These are phyloP conservation scores for Cryptocephalus primarius DNA, from an alignment of 2,888 invertebrate genomes.

Conservation along the genomic window DNA sequence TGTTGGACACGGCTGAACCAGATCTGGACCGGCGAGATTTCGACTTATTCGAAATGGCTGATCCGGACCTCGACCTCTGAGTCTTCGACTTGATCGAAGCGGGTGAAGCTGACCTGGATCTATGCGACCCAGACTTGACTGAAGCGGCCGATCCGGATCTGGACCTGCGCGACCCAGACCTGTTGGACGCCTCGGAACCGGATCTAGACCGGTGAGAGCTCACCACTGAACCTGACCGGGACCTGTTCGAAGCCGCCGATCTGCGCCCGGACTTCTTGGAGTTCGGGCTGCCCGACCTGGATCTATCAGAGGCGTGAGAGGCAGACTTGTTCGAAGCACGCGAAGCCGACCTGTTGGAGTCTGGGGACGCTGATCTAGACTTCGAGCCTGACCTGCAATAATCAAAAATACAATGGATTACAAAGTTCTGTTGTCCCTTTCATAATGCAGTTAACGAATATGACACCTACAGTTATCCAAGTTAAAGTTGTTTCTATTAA, in stretches of 20 bases:
- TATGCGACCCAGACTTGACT: conserved; percentile 13
- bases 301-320: conserved; percentile 8
- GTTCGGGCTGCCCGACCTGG: conserved; percentile 18
- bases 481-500: too few species aligned
- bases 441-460: too few species aligned
- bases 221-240: conserved; percentile 10
- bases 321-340: conserved; percentile 12
- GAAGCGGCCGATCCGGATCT: conserved; percentile 12
- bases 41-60: conserved; percentile 14
- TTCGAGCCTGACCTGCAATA: conserved; percentile 14
- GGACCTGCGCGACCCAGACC: conserved; percentile 18
- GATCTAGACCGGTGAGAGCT: conserved; percentile 8
- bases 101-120: conserved; percentile 11
- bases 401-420: too few species aligned
- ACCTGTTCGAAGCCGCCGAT: conserved; percentile 15
- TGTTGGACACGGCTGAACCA: conserved; percentile 12
- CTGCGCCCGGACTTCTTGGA: conserved; percentile 5
- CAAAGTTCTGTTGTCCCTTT: too few species aligned
- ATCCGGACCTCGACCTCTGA: conserved; percentile 16
- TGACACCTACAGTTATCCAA: too few species aligned
- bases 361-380: conserved; percentile 17
- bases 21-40: conserved; percentile 14
- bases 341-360: conserved; percentile 21
- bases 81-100: conserved; percentile 5
- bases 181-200: conserved; percentile 7